Evolutionary conservation across 2,888 invertebrate genomes (phyloP), one percentile per base, ranked within the genome.

Genomic region (Caenorhabditis uteleia): DNA sequence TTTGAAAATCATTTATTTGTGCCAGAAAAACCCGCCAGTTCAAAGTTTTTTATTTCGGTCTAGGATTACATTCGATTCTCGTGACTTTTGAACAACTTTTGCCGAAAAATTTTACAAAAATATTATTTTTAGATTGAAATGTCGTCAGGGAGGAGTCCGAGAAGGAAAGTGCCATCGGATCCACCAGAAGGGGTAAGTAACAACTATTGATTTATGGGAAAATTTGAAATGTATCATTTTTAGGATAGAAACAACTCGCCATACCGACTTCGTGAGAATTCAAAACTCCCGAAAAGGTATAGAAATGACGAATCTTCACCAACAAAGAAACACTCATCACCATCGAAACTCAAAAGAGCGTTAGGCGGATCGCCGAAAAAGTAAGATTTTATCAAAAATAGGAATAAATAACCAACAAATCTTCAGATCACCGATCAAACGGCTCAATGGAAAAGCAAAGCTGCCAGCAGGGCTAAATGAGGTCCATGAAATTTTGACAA

Each of bases 231-330:
- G n/a, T n/a, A n/a, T n/a, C n/a, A n/a, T 42, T 26, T 14, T 14
- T 25, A 25, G 64, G 57, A 64, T 39, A 39, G 48, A 12, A 43
- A 25, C n/a, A 54, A n/a, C 21, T 51, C 70, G 2, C 70, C 68
- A 14, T 74, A 74, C 34, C 46, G 67, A 14, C 61, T 74, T 12
- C 55, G 74, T 10, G 68, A 65, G 31, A 58, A 45, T 3, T 64
- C 70, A 31, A 70, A 70, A 55, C 27, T 74, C 4, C 74, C 74
- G 10, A 68, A 68, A 2, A 55, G 74, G 55, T 74, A 70, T 56
- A 56, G 74, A 36, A 61, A 70, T 31, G 74, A 74, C 12, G 67
- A 68, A 0, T 43, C 34, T 8, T 60, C n/a, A n/a, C n/a, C n/a
- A n/a, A n/a, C n/a, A n/a, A n/a, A n/a, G n/a, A n/a, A n/a, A n/a